Evolutionary conservation across 2,797 vertebrate genomes (phyloP).

Genomic region (Characodon lateralis): DNA sequence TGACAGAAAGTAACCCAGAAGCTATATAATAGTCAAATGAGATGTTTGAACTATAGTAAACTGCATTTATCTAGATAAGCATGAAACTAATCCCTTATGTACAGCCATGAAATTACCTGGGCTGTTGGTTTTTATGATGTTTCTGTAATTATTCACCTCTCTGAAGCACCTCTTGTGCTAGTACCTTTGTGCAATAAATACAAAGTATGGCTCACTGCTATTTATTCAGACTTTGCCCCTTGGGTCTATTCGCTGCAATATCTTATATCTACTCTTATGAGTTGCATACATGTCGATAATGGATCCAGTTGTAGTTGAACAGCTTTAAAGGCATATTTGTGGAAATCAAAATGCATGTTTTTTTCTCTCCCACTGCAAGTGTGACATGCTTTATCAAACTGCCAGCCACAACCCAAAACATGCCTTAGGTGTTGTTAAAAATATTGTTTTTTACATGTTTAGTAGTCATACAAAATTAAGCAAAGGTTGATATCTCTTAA

Average conservation of each 20-base stretch:
- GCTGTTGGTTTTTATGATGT: conserved; percentile 19
- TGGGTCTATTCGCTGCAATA: background rate
- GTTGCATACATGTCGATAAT: conserved; percentile 1
- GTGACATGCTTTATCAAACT: background rate
- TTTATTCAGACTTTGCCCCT: conserved; percentile 53
- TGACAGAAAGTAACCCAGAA: background rate
- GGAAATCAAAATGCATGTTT: background rate
- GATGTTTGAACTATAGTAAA: conserved; percentile 2
- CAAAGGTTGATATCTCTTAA: background rate
- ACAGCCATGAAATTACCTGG: background rate
- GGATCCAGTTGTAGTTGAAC: background rate
- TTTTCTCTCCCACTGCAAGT: background rate
- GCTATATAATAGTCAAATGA: background rate
- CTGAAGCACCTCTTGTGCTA: background rate
- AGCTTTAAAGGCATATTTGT: background rate
- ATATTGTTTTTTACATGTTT: background rate
- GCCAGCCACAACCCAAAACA: background rate
- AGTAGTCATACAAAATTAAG: background rate
- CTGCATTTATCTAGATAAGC: conserved; percentile 12
- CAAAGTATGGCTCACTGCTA: conserved; percentile 1
- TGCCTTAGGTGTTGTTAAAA: background rate
- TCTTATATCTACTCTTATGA: conserved; percentile 11
- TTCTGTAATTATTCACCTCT: conserved; percentile 22
- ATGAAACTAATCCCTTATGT: conserved; percentile 15
- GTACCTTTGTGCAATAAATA: conserved; percentile 26